These are phyloP conservation scores for Andrena chrysosceles DNA, from an alignment of 2,888 invertebrate species.

Conservation along the genomic window DNA sequence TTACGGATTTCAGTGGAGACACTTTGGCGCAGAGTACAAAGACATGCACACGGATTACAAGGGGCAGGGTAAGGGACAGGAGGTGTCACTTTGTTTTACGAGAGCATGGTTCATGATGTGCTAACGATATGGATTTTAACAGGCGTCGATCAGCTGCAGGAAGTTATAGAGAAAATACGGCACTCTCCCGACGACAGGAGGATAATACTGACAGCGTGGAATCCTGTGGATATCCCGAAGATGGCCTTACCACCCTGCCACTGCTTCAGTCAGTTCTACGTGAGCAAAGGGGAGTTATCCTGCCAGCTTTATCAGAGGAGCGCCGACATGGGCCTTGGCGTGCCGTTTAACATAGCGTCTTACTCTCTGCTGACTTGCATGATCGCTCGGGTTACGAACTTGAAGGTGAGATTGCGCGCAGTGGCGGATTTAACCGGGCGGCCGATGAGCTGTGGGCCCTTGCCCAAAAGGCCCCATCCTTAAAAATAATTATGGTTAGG, in stretches of 20 bases:
- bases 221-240: conserved; percentile 92
- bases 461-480: too few species aligned
- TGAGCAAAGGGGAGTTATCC: conserved; percentile 92
- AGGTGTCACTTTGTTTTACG: background rate
- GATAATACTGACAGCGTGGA: conserved; percentile 98
- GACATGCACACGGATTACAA: conserved; percentile 93
- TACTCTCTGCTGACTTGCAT: conserved; percentile 97
- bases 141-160: conserved; percentile 96
- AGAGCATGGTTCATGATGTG: too few species aligned
- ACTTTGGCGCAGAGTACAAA: conserved; percentile 96
- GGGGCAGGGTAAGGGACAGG: conserved; percentile 85
- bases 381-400: conserved; percentile 97
- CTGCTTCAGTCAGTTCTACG: conserved; percentile 97
- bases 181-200: conserved; percentile 94
- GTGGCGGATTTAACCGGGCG: too few species aligned
- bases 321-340: conserved; percentile 99
- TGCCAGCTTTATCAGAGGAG: conserved; percentile 98
- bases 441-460: too few species aligned
- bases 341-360: conserved; percentile 99
- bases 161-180: conserved; percentile 92
- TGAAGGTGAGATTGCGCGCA: conserved; percentile 88
- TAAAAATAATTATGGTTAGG: too few species aligned
- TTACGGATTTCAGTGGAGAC: conserved; percentile 99
- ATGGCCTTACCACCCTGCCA: conserved; percentile 99
- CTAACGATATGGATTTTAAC: conserved; percentile 72